These are phyloP conservation scores for Peromyscus leucopus DNA, from an alignment of 2,113 vertebrate species.

Conservation along the genomic window DNA sequence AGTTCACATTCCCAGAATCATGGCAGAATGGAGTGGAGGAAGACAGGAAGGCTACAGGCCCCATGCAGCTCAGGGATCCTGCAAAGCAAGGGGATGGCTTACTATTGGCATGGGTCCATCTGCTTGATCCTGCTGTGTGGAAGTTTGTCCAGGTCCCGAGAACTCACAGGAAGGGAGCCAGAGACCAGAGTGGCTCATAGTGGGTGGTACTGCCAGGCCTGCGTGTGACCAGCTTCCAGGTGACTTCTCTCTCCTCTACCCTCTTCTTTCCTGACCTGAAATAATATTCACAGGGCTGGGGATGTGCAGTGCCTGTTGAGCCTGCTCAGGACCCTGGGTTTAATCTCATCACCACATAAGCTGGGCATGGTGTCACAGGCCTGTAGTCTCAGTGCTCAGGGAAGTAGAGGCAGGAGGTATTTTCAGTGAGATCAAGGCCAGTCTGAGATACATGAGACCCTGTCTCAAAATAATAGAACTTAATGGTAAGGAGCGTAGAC, in stretches of 20 bases:
- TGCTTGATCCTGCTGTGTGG: background rate
- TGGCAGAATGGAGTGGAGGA: background rate
- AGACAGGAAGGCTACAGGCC: background rate
- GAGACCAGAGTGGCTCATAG: background rate
- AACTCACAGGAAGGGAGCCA: accelerated
- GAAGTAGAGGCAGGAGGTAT: background rate
- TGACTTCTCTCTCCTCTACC: background rate
- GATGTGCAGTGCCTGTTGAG: background rate
- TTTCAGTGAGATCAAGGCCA: background rate
- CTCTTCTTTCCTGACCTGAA: background rate
- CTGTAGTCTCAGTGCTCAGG: background rate
- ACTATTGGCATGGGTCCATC: accelerated
- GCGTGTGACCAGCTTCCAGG: background rate
- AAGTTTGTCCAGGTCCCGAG: background rate
- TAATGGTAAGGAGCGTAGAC: background rate
- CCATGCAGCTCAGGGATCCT: background rate
- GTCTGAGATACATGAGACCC: background rate
- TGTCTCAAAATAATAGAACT: background rate
- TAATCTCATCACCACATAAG: background rate
- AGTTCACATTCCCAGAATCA: slow-evolving; percentile 52
- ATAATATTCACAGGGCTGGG: background rate
- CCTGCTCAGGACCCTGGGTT: background rate
- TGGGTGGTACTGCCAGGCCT: background rate
- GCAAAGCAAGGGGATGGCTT: background rate
- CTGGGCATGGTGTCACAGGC: background rate